Evolutionary conservation across 1,140 invertebrate genomes (phyloP).

Genomic region (Drosophila kikkawai): DNA sequence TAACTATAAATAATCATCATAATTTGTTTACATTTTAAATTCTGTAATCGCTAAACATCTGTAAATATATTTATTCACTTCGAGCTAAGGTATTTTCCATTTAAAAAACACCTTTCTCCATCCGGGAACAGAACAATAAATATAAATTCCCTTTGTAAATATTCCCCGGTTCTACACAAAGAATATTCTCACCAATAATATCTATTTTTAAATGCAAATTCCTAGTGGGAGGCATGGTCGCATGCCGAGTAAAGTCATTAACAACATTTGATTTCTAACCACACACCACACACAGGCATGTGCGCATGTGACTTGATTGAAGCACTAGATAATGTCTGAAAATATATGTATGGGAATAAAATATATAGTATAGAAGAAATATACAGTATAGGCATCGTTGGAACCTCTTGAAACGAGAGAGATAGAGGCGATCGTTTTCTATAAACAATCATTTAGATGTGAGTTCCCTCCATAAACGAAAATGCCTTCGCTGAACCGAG

Average conservation of each 20-base stretch:
- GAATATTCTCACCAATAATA: conserved; percentile 31
- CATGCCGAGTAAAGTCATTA: conserved; percentile 65
- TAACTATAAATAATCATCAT: neutral
- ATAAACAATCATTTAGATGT: conserved; percentile 19
- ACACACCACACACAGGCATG: conserved; percentile 12
- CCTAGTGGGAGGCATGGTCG: conserved; percentile 47
- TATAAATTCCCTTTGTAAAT: conserved; percentile 5
- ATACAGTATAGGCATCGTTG: neutral
- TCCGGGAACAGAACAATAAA: neutral
- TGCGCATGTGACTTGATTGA: conserved; percentile 60
- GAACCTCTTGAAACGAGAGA: neutral
- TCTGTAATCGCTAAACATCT: neutral
- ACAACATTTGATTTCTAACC: conserved; percentile 43
- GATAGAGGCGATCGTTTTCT: conserved; percentile 12
- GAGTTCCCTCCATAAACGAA: conserved; percentile 17
- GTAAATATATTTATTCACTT: neutral
- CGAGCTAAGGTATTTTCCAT: too few species aligned
- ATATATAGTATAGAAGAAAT: conserved; percentile 1
- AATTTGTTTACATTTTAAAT: neutral
- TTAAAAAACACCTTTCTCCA: conserved; percentile 13
- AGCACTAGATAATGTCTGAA: conserved; percentile 34
- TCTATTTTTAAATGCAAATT: conserved; percentile 58
- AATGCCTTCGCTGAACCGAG: neutral
- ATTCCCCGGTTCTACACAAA: conserved; percentile 1
- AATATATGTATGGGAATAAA: conserved; percentile 34